Evolutionary conservation across 2,888 invertebrate genomes (phyloP), one percentile per base, ranked within the genome.

Genomic region (Romanomermis culicivorax): DNA sequence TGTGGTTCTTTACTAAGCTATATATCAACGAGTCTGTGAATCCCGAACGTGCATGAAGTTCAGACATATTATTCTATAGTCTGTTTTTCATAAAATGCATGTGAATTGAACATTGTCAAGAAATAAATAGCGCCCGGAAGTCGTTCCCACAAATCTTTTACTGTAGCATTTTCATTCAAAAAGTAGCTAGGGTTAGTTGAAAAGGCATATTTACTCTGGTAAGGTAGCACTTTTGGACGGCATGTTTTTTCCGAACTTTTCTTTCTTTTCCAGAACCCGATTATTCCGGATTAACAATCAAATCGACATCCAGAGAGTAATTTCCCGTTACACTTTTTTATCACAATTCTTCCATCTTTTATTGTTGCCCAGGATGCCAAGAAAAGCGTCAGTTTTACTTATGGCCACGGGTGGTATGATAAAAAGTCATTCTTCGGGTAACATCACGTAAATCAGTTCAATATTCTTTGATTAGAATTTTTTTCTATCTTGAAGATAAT

Each of bases 381-480:
- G 87, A 68, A 75, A 82, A 62, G 97, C 97, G 3, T 91, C 91
- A 1, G 88, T 95, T 1, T 74, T 88, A 29, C 73, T 95, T 1
- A 71, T 97, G 57, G 89, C 86, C 1, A 89, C 91, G 0, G 79
- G 80, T 42, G 95, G 95, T 1, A 64, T 68, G 17, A 83, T 95
- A 27, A 58, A 55, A 14, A 60, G 63, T 4, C 30, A 51, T 17
- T 17, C 47, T 2, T 7, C n/a, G n/a, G 49, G 48, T 51, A 30
- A 26, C 36, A 36, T 36, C 36, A 17, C 7, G 17, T 17, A 36
- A 7, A 7, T 36, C 7, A 36, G 17, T 36, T 11, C 7, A 36
- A 36, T 36, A 11, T 36, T 36, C 7, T 36, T 36, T 17, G 11
- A 11, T 36, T 36, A 11, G 7, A 11, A 36, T 36, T 36, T 36